Conservation (phyloP, 2,888 invertebrate species). For the Agrypnus murinus region DNA sequence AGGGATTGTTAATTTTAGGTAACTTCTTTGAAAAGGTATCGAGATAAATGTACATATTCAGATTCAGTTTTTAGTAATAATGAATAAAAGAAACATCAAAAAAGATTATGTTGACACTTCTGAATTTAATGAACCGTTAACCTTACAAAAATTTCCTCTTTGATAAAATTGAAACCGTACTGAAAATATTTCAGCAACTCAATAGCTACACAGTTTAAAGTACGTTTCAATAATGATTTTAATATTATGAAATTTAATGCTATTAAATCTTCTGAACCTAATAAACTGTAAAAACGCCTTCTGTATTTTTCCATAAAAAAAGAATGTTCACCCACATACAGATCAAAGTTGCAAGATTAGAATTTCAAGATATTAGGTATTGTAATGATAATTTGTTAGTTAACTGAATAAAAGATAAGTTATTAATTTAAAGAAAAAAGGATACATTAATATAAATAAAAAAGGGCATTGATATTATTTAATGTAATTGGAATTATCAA, state of each 20-base stretch:
- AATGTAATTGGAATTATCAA: too few species aligned
- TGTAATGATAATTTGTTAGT: too few species aligned
- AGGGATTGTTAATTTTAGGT: not conserved
- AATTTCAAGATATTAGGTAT: too few species aligned
- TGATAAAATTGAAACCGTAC: not conserved
- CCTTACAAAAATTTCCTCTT: too few species aligned
- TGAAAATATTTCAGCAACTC: not conserved
- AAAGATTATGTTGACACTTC: not conserved
- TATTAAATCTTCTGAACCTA: conserved; percentile 9
- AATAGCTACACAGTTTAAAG: conserved; percentile 4
- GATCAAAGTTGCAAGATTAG: not conserved
- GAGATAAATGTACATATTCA: not conserved
- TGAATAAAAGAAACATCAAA: not conserved
- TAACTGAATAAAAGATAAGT: too few species aligned
- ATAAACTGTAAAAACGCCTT: not conserved
- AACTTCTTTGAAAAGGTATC: too few species aligned
- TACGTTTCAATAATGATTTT: not conserved
- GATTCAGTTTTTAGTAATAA: not conserved
- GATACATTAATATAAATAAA: not conserved
- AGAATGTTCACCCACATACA: not conserved
- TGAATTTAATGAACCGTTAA: not conserved
- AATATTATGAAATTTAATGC: conserved; percentile 11
- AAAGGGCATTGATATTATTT: too few species aligned
- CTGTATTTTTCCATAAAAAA: conserved; percentile 1
- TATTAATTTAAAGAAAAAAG: not conserved